A percentile compares a stretch with the other conserved stretches of the same genome.
Conservation (phyloP, 2,113 vertebrate genomes). For the Psittacula cyanocephala region DNA sequence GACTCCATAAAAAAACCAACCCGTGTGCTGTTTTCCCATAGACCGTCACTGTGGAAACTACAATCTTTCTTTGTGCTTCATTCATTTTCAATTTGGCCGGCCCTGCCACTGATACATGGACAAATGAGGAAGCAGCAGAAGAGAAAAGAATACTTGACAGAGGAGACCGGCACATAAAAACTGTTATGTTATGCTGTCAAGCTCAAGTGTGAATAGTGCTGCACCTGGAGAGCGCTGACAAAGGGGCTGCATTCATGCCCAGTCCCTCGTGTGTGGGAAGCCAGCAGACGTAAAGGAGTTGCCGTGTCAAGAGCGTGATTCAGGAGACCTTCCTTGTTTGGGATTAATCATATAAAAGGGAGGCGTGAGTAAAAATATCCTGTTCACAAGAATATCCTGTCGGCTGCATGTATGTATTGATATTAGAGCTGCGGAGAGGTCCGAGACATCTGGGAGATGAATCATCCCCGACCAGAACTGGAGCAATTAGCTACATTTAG, state of each 20-base stretch:
- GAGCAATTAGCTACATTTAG: constrained; percentile 82
- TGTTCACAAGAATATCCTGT: constrained; percentile 64
- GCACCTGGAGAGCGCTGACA: constrained; percentile 79
- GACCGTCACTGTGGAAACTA: constrained; percentile 53
- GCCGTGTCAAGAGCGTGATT: constrained; percentile 72
- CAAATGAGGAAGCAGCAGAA: constrained; percentile 69
- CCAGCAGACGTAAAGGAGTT: constrained; percentile 66
- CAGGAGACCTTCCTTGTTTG: constrained; percentile 74
- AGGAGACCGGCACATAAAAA: constrained; percentile 70
- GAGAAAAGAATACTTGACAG: constrained; percentile 69
- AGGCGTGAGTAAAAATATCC: constrained; percentile 76
- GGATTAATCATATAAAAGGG: constrained; percentile 77
- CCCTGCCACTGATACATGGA: constrained; percentile 55
- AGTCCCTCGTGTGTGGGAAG: constrained; percentile 72
- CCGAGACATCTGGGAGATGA: constrained; percentile 79
- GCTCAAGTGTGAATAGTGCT: constrained; percentile 76
- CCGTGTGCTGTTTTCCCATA: neutral
- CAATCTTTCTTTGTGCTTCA: constrained; percentile 60
- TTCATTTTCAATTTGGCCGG: constrained; percentile 69
- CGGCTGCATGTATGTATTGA: constrained; percentile 45
- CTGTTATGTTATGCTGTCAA: constrained; percentile 69
- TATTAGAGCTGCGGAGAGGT: constrained; percentile 69
- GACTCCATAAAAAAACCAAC: constrained; percentile 26
- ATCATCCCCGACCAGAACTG: constrained; percentile 73
- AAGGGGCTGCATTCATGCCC: constrained; percentile 79